Base-by-base conservation (phyloP, 2,797 vertebrate species). In the Centropyge bicolor region DNA sequence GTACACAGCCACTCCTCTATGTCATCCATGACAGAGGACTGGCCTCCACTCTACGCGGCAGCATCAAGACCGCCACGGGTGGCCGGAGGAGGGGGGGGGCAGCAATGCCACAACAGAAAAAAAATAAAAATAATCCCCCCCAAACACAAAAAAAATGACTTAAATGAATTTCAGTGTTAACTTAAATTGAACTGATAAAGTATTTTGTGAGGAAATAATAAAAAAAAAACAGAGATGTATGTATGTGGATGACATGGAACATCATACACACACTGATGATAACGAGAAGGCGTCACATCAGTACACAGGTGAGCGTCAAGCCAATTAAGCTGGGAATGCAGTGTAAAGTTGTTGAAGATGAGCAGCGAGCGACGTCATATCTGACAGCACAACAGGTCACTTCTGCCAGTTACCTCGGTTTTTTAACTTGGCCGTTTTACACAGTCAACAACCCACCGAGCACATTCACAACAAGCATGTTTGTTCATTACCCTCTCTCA, bases 1-100 rank as follows among this genome's bases (percentile, higher is more conserved):
- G 97, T 97, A 96, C 97, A 94, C 93, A 99, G 97, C 98, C 98
- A 99, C 93, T 98, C 96, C 97, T 99, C 98, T 97, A 99, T 98
- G 96, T 99, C 98, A 97, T 99, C 98, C 98, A 99, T 99, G 96
- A 99, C 97, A 96, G 97, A 98, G 96, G 97, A 95, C 95, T 98
- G 98, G 84, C 94, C 94, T 92, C 96, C 96, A 90, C 96, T 96
- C 98, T 99, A 96, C 80, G 91, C 91, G 93, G 95, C 91, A 95
- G 94, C 92, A 93, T 91, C 89, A 93, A 89, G 92, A 91, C 63
- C 75, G 48, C 76, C 79, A 76, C 64, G 51, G 72, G 92, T 93
- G 94, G 93, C 71, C 95, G 88, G 38, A 27, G 40, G 57, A 31
- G 24, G 12, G 8, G 51, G 40, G 19, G 36, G 63, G 77, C 66